Conservation (phyloP, 1,140 invertebrate species). For the Aphelinus atriplicis region DNA sequence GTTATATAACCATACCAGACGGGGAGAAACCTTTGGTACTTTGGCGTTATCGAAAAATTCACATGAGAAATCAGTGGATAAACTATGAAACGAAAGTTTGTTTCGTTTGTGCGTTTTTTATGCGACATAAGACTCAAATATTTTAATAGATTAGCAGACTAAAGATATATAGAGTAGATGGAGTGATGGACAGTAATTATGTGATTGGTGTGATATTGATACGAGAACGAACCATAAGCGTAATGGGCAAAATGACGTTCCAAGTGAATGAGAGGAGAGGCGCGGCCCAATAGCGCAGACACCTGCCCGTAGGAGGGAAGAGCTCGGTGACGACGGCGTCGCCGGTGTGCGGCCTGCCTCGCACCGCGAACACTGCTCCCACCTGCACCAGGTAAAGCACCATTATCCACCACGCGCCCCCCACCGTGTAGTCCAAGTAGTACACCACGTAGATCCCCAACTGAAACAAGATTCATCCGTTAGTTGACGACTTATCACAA, state of each 20-base stretch:
- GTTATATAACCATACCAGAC: no score
- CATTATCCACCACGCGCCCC: constrained; percentile 87
- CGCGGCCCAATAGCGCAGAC: constrained; percentile 70
- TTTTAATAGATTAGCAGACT: no score
- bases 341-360: constrained; percentile 84
- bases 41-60: no score
- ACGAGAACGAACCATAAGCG: constrained; percentile 71
- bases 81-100: no score
- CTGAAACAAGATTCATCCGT: constrained; percentile 58
- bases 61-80: no score
- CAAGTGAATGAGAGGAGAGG: constrained; percentile 85
- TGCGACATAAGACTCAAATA: no score
- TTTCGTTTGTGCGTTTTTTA: no score
- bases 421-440: constrained; percentile 84
- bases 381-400: constrained; percentile 81
- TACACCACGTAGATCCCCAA: constrained; percentile 86
- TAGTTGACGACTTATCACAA: no score
- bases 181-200: no score
- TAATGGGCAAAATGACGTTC: constrained; percentile 85
- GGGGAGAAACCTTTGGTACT: no score
- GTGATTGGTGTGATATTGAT: no score
- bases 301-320: constrained; percentile 67
- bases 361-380: constrained; percentile 81
- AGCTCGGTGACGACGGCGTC: constrained; percentile 82
- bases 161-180: no score